phyloP scores from a whole-genome alignment of 2,888 invertebrate genomes.

The Papilio protenor region DNA sequence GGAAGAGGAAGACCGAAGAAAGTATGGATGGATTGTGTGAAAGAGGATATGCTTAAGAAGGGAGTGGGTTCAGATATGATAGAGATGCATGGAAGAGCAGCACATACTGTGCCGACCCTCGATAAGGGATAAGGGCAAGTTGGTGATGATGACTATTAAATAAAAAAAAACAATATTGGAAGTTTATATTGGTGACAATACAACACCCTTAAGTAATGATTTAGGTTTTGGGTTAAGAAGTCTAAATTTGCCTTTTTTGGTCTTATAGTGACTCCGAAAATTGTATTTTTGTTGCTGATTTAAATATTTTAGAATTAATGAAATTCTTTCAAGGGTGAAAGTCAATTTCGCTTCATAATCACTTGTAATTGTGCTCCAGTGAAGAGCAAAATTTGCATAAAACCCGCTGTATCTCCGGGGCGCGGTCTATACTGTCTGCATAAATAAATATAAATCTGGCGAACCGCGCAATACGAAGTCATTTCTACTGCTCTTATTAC shows the following conservation, averaged over 20 bases:
- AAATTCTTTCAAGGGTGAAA: slow-evolving; percentile 61
- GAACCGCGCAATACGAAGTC: slow-evolving; percentile 18
- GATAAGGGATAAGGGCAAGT: no score
- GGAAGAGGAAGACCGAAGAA: no score
- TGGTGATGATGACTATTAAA: no score
- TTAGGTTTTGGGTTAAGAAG: no score
- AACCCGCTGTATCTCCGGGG: slow-evolving; percentile 64
- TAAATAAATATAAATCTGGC: slow-evolving; percentile 71
- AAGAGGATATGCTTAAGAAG: no score
- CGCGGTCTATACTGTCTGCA: slow-evolving; percentile 72
- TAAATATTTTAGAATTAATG: slow-evolving; percentile 48
- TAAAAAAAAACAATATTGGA: no score
- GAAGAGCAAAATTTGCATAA: slow-evolving; percentile 80
- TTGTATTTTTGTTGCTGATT: background rate
- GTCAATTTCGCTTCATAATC: slow-evolving; percentile 72
- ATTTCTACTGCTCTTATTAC: slow-evolving; percentile 18
- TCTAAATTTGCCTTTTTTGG: background rate
- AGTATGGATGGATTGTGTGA: no score
- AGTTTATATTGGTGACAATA: no score
- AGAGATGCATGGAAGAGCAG: no score
- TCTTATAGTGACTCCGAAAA: background rate
- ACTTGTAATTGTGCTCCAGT: slow-evolving; percentile 72
- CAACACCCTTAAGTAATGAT: no score
- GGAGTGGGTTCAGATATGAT: no score
- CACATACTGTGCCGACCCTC: no score